Evolutionary conservation across 2,113 vertebrate species (phyloP).

Genomic region (Carlito syrichta): DNA sequence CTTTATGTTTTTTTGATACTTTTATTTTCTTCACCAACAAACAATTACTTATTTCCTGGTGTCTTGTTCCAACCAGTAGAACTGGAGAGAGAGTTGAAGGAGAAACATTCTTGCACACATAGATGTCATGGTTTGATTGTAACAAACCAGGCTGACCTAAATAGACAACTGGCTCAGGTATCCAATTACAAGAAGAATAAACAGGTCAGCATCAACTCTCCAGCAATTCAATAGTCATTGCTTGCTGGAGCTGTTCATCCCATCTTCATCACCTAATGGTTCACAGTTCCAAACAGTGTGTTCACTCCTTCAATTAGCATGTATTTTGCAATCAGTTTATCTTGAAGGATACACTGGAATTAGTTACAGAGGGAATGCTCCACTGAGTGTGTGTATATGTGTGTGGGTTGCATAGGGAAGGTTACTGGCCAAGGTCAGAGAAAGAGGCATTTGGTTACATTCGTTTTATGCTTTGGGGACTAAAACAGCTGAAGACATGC

Average conservation of each 20-base stretch:
- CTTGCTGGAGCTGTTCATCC: not conserved
- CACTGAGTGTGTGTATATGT: not conserved
- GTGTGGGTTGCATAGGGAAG: not conserved
- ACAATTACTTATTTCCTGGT: not conserved
- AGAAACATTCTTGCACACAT: slow-evolving; percentile 10
- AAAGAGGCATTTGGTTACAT: not conserved
- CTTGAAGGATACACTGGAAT: not conserved
- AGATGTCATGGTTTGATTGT: not conserved
- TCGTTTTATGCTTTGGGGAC: not conserved
- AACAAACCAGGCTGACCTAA: slow-evolving; percentile 44
- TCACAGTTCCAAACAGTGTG: not conserved
- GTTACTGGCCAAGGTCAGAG: not conserved
- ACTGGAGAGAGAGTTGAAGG: not conserved
- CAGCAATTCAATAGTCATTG: not conserved
- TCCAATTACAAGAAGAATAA: not conserved
- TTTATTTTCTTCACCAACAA: not conserved
- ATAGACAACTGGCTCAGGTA: not conserved
- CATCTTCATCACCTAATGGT: not conserved
- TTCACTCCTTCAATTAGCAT: not conserved
- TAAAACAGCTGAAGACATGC: not conserved
- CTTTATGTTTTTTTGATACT: no score
- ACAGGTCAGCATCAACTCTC: not conserved
- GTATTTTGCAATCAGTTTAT: slow-evolving; percentile 17
- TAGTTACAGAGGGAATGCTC: not conserved
- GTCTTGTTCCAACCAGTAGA: not conserved